Evolutionary conservation across 2,113 vertebrate species (phyloP), one percentile per base, ranked within the genome.

Genomic region (Colossoma macropomum): DNA sequence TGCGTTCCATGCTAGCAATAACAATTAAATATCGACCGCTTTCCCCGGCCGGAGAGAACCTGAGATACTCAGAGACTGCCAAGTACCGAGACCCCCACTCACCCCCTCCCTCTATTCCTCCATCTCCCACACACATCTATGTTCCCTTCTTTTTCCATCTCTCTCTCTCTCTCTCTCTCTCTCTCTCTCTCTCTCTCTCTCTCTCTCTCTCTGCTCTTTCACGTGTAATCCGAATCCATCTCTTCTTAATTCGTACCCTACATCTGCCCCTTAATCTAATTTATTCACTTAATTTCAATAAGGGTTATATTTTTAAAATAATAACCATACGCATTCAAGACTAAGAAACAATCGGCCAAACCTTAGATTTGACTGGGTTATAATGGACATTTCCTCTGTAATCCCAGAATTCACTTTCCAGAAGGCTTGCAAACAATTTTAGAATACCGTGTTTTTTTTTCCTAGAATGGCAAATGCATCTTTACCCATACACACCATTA

Each of bases 21-120:
- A 96, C 95, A 96, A 96, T 96, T 96, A 95, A 95, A 95, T 96
- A 96, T 96, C 95, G 95, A 96, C 95, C 95, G 94, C 92, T 93
- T 95, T 94, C 93, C 92, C 77, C 92, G 93, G 92, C 95, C 94
- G 91, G 92, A 94, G 95, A 95, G 95, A 95, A 95, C 93, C 94
- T 94, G 94, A 94, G 95, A 95, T 95, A 94, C 94, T 93, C 92
- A 92, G 92, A 95, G 95, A 94, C 94, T 94, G 94, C 94, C 94
- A 95, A 95, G 93, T 95, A 95, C 95, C 92, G 89, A 92, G 89
- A 90, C 91, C 90, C 86, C 52, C 73, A 41, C 68, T 15, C 72
- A 75, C 75, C 79, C 78, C 88, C 85, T 75, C 79, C 82, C 87
- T 79, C 84, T 85, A 77, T 76, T 85, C 89, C 90, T 89, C 90